phyloP scores from a whole-genome alignment of 2,888 invertebrate species.

The Eristalis arbustorum region DNA sequence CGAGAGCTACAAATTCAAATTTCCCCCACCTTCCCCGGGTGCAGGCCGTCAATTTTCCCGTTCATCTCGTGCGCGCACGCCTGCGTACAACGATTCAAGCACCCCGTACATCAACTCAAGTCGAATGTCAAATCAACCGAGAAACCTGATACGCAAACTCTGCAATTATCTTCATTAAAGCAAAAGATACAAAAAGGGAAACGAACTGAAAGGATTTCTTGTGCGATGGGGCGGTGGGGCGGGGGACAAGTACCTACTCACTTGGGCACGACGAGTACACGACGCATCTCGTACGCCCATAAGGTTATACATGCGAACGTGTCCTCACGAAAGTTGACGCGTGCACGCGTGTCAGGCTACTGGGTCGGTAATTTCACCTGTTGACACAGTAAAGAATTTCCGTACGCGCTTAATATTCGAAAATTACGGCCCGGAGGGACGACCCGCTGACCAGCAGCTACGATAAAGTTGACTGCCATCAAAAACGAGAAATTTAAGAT shows the following conservation, averaged over 20 bases:
- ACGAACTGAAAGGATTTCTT: background rate
- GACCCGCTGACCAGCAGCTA: constrained; percentile 61
- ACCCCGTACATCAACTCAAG: constrained; percentile 67
- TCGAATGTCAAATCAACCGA: constrained; percentile 67
- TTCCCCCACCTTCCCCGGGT: constrained; percentile 48
- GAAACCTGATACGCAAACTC: constrained; percentile 67
- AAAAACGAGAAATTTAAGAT: constrained; percentile 50
- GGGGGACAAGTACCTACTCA: constrained; percentile 42
- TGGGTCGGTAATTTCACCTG: constrained; percentile 69
- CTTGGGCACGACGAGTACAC: background rate
- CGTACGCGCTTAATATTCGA: constrained; percentile 67
- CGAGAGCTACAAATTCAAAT: constrained; percentile 49
- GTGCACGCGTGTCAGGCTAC: constrained; percentile 69
- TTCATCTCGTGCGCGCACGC: constrained; percentile 63
- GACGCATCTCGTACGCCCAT: constrained; percentile 41
- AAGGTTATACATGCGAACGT: constrained; percentile 7
- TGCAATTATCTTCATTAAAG: constrained; percentile 69
- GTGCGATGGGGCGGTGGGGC: background rate
- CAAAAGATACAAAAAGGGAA: constrained; percentile 26
- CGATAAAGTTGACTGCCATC: constrained; percentile 51
- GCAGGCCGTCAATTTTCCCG: constrained; percentile 53
- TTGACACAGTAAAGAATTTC: constrained; percentile 70
- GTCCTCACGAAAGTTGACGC: constrained; percentile 51
- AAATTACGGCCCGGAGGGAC: constrained; percentile 65
- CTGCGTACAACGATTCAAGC: constrained; percentile 46